Evolutionary conservation across 2,888 invertebrate genomes (phyloP).

Genomic region (Operophtera brumata): DNA sequence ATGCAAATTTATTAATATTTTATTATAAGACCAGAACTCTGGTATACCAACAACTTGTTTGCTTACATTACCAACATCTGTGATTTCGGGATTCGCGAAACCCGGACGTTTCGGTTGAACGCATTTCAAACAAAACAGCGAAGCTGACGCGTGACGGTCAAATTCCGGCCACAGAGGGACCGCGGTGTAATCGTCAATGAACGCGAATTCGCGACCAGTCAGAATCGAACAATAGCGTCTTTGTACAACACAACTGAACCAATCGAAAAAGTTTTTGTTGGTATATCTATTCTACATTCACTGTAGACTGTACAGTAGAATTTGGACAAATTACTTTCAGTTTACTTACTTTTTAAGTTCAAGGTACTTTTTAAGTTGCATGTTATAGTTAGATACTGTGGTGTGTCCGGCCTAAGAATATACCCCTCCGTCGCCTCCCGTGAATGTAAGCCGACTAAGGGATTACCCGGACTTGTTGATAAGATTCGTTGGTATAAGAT

Average conservation of each 20-base stretch:
- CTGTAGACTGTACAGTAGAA: background rate
- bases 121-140: slow-evolving; percentile 45
- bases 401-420: too few species aligned
- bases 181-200: slow-evolving; percentile 52
- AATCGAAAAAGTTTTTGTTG: slow-evolving; percentile 17
- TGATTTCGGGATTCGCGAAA: slow-evolving; percentile 28
- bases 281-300: background rate
- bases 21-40: background rate
- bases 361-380: too few species aligned
- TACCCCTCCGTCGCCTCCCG: too few species aligned
- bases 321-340: background rate
- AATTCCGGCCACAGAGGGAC: slow-evolving; percentile 44
- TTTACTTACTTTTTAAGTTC: too few species aligned
- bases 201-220: slow-evolving; percentile 45
- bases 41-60: slow-evolving; percentile 6
- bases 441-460: too few species aligned
- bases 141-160: slow-evolving; percentile 25
- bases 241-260: slow-evolving; percentile 21
- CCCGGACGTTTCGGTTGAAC: slow-evolving; percentile 38
- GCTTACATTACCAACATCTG: slow-evolving; percentile 25
- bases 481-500: too few species aligned
- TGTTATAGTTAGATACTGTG: too few species aligned
- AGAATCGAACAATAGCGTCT: slow-evolving; percentile 54
- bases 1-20: too few species aligned
- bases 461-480: too few species aligned